Percentiles rank a stretch among this genome's conserved stretches.
phyloP scores from a whole-genome alignment of 1,140 invertebrate genomes.

The Mycetomoellerius zeteki region DNA sequence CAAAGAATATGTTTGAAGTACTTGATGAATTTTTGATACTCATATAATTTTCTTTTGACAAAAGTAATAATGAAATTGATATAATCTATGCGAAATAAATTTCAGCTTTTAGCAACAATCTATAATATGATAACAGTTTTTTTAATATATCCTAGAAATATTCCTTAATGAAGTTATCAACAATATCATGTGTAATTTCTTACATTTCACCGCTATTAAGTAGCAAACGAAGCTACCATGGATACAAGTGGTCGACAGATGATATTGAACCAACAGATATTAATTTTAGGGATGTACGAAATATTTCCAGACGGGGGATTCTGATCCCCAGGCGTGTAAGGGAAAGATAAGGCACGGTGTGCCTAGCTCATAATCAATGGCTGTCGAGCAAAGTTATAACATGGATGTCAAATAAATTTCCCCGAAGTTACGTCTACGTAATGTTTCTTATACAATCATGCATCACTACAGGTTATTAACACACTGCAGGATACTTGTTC shows the following conservation, averaged over 20 bases:
- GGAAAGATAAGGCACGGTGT: slow-evolving; percentile 84
- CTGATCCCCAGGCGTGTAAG: slow-evolving; percentile 83
- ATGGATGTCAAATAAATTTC: slow-evolving; percentile 71
- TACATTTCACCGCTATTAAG: slow-evolving; percentile 59
- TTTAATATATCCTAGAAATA: slow-evolving; percentile 62
- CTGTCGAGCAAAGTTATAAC: slow-evolving; percentile 75
- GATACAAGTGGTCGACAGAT: slow-evolving; percentile 75
- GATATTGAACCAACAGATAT: slow-evolving; percentile 86
- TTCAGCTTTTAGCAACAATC: not conserved
- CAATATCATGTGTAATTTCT: slow-evolving; percentile 66
- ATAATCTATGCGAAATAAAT: not conserved
- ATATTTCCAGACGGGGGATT: slow-evolving; percentile 83
- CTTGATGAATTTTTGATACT: not conserved
- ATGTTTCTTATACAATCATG: slow-evolving; percentile 18
- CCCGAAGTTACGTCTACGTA: slow-evolving; percentile 12
- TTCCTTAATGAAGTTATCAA: slow-evolving; percentile 77
- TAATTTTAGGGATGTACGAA: slow-evolving; percentile 85
- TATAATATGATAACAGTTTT: not conserved
- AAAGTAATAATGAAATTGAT: not conserved
- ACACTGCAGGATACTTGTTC: not conserved
- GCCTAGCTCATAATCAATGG: slow-evolving; percentile 83
- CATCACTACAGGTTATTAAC: not conserved
- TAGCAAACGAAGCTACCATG: slow-evolving; percentile 60
- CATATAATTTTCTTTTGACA: not conserved
- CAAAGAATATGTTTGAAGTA: not conserved